Base-by-base conservation (phyloP, 2,797 vertebrate species). In the Forpus xanthops region DNA sequence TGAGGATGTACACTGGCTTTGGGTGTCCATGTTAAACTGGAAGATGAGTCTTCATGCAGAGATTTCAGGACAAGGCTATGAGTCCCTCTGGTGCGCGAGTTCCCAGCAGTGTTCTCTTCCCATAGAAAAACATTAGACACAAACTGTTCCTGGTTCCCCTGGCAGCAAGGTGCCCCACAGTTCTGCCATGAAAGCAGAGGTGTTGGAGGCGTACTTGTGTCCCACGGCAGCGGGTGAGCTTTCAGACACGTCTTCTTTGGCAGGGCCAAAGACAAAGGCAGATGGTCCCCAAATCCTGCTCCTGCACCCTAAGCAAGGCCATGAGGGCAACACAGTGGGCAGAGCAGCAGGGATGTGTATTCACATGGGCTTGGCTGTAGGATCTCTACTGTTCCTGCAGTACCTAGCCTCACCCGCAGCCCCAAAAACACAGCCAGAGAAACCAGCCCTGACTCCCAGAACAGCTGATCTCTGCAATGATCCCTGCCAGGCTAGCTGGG, bases 151-250 rank as follows among this genome's bases (percentile, higher is more conserved):
- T 2, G 23, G 42, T 16, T 27, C 11, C 28, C 33, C 23, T 3
- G 4, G n/a, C 15, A 50, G 11, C 1, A 0, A 31, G 49, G 12
- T 15, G 42, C 28, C 31, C 61, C 12, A 0, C 0, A 2, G 49
- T 23, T 76, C 39, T 31, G 20, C 68, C 5, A 0, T 9, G 58
- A 0, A 1, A 42, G 58, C 23, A 10, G 68, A 60, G 33, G 30
- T 47, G 33, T 62, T 4, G 1, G 25, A 24, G 31, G 31, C 2
- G 0, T 35, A 17, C 33, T 27, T 18, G 3, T 15, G 27, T 31
- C 42, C 35, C 33, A 14, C 0, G 42, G 35, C 58, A 35, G 50
- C 0, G 0, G 31, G 37, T 0, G 4, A n/a, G 35, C 9, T 66
- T 44, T 73, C 1, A 1, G 60, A 28, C 66, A 49, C 9, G 2